These are phyloP conservation scores for Zaprionus kolodkinae DNA, from an alignment of 1,140 invertebrate genomes.

Conservation along the genomic window DNA sequence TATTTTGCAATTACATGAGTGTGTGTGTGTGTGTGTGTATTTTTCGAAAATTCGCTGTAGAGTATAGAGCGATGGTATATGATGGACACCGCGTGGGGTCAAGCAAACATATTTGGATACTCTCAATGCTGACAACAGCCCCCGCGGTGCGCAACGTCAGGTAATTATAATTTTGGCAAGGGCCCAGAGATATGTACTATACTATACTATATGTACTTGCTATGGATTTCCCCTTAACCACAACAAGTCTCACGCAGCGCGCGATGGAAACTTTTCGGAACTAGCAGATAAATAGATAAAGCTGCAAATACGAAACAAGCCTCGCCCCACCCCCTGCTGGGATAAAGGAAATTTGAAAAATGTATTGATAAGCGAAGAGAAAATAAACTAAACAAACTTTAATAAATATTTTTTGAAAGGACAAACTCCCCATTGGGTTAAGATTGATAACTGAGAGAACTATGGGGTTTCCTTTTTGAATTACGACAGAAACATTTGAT, in stretches of 20 bases:
- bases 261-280: slow-evolving; percentile 5
- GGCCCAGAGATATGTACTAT: slow-evolving; percentile 30
- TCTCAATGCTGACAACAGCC: slow-evolving; percentile 13
- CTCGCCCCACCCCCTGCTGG: neutral
- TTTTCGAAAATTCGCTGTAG: slow-evolving; percentile 19
- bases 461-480: neutral
- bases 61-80: slow-evolving; percentile 5
- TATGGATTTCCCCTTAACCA: neutral
- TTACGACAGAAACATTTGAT: too few relatives aligned
- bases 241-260: neutral
- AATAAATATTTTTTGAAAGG: neutral
- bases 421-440: neutral
- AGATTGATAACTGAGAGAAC: neutral
- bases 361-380: neutral
- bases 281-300: neutral
- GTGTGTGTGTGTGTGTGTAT: neutral
- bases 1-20: slow-evolving; percentile 30
- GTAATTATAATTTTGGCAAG: slow-evolving; percentile 51
- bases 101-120: slow-evolving; percentile 33
- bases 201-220: neutral
- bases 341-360: neutral
- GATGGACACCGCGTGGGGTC: slow-evolving; percentile 44
- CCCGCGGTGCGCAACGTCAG: slow-evolving; percentile 36
- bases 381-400: neutral
- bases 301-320: neutral